Evolutionary conservation across 2,113 vertebrate genomes (phyloP), one percentile per base, ranked within the genome.

Genomic region (Rhinopomastus cyanomelas): DNA sequence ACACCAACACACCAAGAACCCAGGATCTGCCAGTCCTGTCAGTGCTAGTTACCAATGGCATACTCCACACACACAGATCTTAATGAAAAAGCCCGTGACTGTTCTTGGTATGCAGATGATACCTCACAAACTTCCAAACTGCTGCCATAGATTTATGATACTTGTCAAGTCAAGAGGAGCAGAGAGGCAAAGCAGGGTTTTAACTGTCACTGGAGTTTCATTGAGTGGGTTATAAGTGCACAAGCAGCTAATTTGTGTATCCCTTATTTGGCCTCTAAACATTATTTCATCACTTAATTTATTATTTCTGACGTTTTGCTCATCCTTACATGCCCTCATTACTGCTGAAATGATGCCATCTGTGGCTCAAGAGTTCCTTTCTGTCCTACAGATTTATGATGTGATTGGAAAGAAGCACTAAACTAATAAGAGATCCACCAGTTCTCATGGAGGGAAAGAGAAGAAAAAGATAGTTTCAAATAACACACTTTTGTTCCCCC

Each of bases 361-460:
- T 84, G 68, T 32, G 49, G 19, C 68, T 74, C 13, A 49, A 5
- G 66, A 46, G n/a, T 10, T 78, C 32, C 30, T 81, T 81, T 53
- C n/a, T 2, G 5, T n/a, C 12, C 32, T 71, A 30, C 5, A 32
- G n/a, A n/a, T 42, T 12, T 10, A 32, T 10, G 11, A 34, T 7
- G 22, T 20, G 15, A 20, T 9, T 42, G 32, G 39, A 46, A 27
- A 65, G 46, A 83, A 89, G 11, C 19, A 30, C 25, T 66, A 39
- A 81, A 26, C 51, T 37, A 27, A 2, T 39, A 61, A 26, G 32
- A 82, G 42, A 76, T 49, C 20, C 14, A 57, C 29, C 18, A 30
- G 12, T 46, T 75, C 46, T 66, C 1, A 0, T 6, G 25, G 8
- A 19, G 9, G 4, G 8, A 48, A 51, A 72, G 15, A 62, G 32